Conservation (phyloP, 2,888 invertebrate genomes). For the Thymelicus sylvestris region DNA sequence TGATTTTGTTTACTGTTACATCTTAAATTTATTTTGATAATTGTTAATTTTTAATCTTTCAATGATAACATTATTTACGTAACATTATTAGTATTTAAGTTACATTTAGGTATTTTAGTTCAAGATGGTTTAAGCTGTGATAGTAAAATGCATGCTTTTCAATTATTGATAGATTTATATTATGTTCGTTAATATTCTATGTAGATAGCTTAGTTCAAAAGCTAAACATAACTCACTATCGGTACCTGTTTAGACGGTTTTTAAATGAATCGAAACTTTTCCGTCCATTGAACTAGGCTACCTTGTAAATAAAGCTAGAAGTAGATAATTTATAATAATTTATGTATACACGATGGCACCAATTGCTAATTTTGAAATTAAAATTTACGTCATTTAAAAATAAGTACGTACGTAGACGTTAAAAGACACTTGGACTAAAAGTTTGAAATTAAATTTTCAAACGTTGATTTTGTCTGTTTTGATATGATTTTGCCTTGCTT, state of each 20-base stretch:
- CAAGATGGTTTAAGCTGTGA: constrained; percentile 59
- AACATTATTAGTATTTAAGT: neutral
- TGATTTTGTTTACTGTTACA: no score
- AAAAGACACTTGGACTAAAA: no score
- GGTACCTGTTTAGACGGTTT: constrained; percentile 7
- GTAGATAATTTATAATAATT: constrained; percentile 35
- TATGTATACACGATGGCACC: constrained; percentile 18
- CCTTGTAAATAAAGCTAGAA: constrained; percentile 42
- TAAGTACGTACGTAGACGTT: no score
- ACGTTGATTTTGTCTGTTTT: no score
- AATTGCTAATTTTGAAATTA: neutral
- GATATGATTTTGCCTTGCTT: no score
- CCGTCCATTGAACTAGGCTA: constrained; percentile 36
- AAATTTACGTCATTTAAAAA: no score
- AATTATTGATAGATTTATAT: constrained; percentile 27
- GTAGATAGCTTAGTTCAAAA: constrained; percentile 1
- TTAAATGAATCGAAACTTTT: constrained; percentile 26
- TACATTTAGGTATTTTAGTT: neutral
- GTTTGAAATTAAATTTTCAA: no score
- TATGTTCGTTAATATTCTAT: neutral
- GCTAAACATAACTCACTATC: neutral
- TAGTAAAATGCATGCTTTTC: constrained; percentile 62
- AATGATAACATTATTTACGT: neutral
- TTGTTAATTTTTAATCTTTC: neutral
- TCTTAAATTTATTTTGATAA: neutral